Evolutionary conservation across 92 coral and sea anemone species (phyloP).

Genomic region (Actinernus sp.): DNA sequence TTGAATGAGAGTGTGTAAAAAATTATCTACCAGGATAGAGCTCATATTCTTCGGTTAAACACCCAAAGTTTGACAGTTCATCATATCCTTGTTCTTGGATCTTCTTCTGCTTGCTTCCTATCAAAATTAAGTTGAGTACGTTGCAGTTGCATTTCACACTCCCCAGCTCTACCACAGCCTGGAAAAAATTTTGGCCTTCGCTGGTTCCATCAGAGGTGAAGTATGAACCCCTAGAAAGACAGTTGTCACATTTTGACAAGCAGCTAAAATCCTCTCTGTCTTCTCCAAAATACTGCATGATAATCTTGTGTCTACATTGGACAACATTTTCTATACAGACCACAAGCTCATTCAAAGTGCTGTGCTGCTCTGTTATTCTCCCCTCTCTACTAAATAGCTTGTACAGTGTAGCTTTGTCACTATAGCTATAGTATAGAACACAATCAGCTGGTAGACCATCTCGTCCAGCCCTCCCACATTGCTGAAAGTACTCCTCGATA

Average conservation of each 20-base stretch:
- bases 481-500: conserved; percentile 4
- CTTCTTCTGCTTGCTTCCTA: conserved; percentile 17
- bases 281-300: conserved; percentile 6
- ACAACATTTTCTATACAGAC: not conserved
- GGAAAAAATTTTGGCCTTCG: conserved; percentile 17
- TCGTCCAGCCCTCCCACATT: conserved; percentile 14
- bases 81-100: conserved; percentile 9
- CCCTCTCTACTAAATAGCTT: not conserved
- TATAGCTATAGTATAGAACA: not conserved
- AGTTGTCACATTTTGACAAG: not conserved
- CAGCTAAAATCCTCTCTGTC: not conserved
- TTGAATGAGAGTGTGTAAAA: conserved; percentile 19
- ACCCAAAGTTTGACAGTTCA: conserved; percentile 2
- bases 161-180: conserved; percentile 16
- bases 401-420: not conserved
- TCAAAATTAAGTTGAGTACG: conserved; percentile 4
- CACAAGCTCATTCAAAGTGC: not conserved
- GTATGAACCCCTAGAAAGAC: not conserved
- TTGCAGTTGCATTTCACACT: not conserved
- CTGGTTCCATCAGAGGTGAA: conserved; percentile 28
- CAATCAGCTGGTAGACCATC: conserved; percentile 7
- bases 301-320: not conserved
- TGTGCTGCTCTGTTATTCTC: not conserved
- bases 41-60: not conserved
- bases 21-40: conserved; percentile 12